Base-by-base conservation (phyloP, 2,113 vertebrate genomes). In the Cromileptes altivelis region DNA sequence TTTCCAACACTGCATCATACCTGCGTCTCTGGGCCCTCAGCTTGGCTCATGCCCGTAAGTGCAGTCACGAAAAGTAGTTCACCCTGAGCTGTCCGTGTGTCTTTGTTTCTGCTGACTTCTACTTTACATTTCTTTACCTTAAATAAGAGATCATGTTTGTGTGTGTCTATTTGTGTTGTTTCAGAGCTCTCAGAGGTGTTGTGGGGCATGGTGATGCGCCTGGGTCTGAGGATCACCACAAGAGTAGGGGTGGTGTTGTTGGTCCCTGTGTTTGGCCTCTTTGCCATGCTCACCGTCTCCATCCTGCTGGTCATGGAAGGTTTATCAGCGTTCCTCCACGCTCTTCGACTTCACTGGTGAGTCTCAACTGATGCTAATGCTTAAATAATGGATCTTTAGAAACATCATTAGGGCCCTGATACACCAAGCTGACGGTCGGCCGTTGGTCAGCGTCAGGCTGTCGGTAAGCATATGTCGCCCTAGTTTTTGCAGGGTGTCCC, bases 231-330 rank as follows among this genome's bases (percentile, higher is more conserved):
- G 42, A 90, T 98, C 60, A 96, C 96, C 76, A 92, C 93, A 0
- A 92, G 92, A 0, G 92, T 96, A 0, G 97, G 97, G 0, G 95
- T 96, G 17, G 12, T 97, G 57, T 84, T 98, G 53, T 91, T 99
- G 49, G 93, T 97, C 3, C 97, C 97, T 0, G 87, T 97, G 21
- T 94, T 97, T 0, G 94, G 95, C 0, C 89, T 97, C 60, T 99
- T 99, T 37, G 96, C 96, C 19, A 65, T 92, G 12, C 88, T 99
- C 70, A 99, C 98, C 0, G 90, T 99, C 71, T 96, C 95, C 90
- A 98, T 99, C 92, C 97, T 99, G 7, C 89, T 99, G 37, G 74
- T 99, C 90, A 99, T 99, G 98, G 98, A 99, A 91, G 98, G 98
- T 3, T 96, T 99, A n/a, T 99, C 98, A 4, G 98, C 98, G 3